These are phyloP conservation scores for Triplophysa bombifrons DNA, from an alignment of 2,797 vertebrate genomes.

Conservation along the genomic window DNA sequence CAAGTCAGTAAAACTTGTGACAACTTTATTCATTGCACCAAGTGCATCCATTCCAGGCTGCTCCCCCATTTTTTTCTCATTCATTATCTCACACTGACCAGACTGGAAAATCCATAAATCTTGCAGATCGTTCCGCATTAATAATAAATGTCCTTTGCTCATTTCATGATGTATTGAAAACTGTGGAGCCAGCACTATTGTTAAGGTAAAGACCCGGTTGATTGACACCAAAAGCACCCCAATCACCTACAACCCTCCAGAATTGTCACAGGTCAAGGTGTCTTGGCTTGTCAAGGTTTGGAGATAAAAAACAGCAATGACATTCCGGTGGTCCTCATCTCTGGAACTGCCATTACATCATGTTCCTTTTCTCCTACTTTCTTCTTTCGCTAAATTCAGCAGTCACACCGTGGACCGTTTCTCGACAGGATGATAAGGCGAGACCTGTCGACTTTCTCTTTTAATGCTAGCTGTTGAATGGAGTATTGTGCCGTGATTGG, in stretches of 20 bases:
- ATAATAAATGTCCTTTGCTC: slow-evolving; percentile 20
- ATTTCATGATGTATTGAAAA: slow-evolving; percentile 19
- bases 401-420: slow-evolving; percentile 19
- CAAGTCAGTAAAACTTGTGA: neutral
- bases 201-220: neutral
- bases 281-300: slow-evolving; percentile 35
- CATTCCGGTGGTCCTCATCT: slow-evolving; percentile 35
- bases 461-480: slow-evolving; percentile 39
- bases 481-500: slow-evolving; percentile 45
- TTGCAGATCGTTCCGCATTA: slow-evolving; percentile 2
- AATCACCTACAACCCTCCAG: neutral
- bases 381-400: slow-evolving; percentile 39
- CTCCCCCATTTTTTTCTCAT: neutral
- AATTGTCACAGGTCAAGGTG: slow-evolving; percentile 37
- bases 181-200: slow-evolving; percentile 7
- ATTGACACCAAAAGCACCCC: slow-evolving; percentile 26
- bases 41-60: neutral
- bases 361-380: slow-evolving; percentile 36
- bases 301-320: slow-evolving; percentile 37
- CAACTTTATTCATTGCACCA: neutral
- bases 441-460: slow-evolving; percentile 37
- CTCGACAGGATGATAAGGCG: slow-evolving; percentile 43
- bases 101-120: slow-evolving; percentile 6
- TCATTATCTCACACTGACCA: slow-evolving; percentile 14
- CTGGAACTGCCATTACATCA: slow-evolving; percentile 44